A percentile compares a stretch with the other conserved stretches of the same genome.
phyloP scores from a whole-genome alignment of 2,888 invertebrate species.

The Atethmia centrago region DNA sequence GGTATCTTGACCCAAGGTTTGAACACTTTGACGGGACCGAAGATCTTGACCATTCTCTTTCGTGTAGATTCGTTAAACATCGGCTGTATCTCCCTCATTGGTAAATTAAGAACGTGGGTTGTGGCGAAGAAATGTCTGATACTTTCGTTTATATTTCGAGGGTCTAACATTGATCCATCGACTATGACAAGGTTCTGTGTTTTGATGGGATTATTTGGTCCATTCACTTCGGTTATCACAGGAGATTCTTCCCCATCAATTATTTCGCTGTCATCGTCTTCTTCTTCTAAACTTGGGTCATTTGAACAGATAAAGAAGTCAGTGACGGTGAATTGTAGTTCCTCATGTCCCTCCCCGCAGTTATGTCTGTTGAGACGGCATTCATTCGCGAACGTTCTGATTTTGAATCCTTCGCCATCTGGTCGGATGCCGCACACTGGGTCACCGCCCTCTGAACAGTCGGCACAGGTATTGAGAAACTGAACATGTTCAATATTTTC shows the following conservation, averaged over 20 bases:
- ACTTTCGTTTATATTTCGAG: conserved; percentile 76
- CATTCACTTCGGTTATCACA: neutral
- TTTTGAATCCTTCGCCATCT: conserved; percentile 76
- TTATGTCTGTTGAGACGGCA: conserved; percentile 78
- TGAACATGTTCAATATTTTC: conserved; percentile 4
- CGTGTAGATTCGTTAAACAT: conserved; percentile 71
- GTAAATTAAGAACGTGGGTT: conserved; percentile 80
- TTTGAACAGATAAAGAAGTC: conserved; percentile 75
- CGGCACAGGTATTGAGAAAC: conserved; percentile 52
- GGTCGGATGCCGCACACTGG: conserved; percentile 76
- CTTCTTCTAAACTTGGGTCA: neutral
- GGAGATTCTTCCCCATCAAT: conserved; percentile 32
- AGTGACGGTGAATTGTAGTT: conserved; percentile 71
- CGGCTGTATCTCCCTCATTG: conserved; percentile 71
- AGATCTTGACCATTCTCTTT: conserved; percentile 71
- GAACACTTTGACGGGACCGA: conserved; percentile 78
- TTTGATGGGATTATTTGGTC: conserved; percentile 20
- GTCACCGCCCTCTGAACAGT: conserved; percentile 40
- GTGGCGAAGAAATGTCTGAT: conserved; percentile 82
- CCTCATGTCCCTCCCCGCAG: conserved; percentile 69
- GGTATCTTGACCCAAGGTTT: conserved; percentile 78
- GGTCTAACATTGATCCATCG: conserved; percentile 72
- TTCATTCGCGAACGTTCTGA: conserved; percentile 76
- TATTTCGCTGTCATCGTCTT: conserved; percentile 38
- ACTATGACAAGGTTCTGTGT: conserved; percentile 75